Base-by-base conservation (phyloP, 2,113 vertebrate genomes). In the Promerops cafer region DNA sequence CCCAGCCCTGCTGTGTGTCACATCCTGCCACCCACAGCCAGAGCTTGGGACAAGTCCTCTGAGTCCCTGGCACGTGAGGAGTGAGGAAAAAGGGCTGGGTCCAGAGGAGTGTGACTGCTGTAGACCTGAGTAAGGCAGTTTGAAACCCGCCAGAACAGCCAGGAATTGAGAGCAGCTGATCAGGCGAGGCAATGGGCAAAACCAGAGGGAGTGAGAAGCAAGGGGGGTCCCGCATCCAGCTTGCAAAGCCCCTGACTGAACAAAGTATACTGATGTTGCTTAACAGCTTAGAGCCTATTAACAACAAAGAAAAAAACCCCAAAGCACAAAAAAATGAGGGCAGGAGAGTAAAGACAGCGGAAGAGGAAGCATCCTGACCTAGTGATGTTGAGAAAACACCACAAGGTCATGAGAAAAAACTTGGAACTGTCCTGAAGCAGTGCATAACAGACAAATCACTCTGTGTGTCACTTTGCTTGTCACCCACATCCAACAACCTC, bases 361-460 rank as follows among this genome's bases (percentile, higher is more conserved):
- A 52, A 64, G 13, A 76, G 26, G 26, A 26, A 76, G 4, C 27
- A 56, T 31, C 27, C 47, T 90, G 42, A 23, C 30, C 20, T 31
- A 16, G 49, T 30, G 52, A 72, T 0, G 0, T 63, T 1, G 0
- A 82, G 65, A 66, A 83, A 82, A 71, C 8, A 47, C 11, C 1
- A 3, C 33, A 69, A 56, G 33, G 21, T 59, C 30, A 9, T 33
- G 37, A 60, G 13, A 65, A 93, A 37, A 5, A 24, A 9, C 60
- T 81, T 5, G 8, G 63, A n/a, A 3, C 28, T 59, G 56, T 42
- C 30, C 60, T 21, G 7, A 53, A 70, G 42, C 22, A 35, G 39
- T 6, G 11, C 8, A 3, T 27, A 53, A 47, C 7, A 35, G 49
- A 27, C n/a, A 53, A 81, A 65, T 53, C 22, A 28, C 39, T 9